Evolutionary conservation across 1,140 invertebrate species (phyloP).

Genomic region (Lineus longissimus): DNA sequence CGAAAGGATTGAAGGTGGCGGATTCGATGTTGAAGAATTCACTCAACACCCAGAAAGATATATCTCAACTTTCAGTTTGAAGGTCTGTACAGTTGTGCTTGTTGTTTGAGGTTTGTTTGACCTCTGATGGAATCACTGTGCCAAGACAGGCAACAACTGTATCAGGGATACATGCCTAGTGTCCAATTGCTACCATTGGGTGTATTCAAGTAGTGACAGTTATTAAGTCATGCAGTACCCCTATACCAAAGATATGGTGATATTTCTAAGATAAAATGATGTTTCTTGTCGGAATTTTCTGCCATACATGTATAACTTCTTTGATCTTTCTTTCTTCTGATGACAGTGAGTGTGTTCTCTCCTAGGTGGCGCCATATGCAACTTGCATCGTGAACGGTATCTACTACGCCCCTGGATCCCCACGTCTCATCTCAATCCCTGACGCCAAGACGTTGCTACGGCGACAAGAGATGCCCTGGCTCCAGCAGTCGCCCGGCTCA

Average conservation of each 20-base stretch:
- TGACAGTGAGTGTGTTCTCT: neutral
- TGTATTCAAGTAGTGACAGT: too few species aligned
- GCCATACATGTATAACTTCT: too few species aligned
- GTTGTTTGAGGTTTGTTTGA: too few species aligned
- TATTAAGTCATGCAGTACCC: too few species aligned
- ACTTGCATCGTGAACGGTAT: constrained; percentile 97
- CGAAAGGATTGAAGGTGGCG: constrained; percentile 79
- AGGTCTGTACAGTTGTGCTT: constrained; percentile 57
- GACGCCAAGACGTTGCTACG: constrained; percentile 92
- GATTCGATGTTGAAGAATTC: constrained; percentile 88
- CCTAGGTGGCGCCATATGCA: constrained; percentile 90
- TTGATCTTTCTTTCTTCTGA: neutral
- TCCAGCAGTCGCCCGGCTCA: constrained; percentile 75
- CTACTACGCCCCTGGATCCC: constrained; percentile 96
- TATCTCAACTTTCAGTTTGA: constrained; percentile 93
- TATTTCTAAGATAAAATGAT: too few species aligned
- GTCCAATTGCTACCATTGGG: too few species aligned
- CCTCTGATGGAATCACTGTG: too few species aligned
- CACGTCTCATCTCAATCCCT: constrained; percentile 92
- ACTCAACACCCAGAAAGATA: constrained; percentile 88
- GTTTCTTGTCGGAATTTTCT: too few species aligned
- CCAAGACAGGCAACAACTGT: too few species aligned
- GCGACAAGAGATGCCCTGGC: constrained; percentile 85
- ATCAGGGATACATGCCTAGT: too few species aligned
- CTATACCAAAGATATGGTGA: too few species aligned